Conservation (phyloP, 2,113 vertebrate genomes). For the Coracopsis vasa region DNA sequence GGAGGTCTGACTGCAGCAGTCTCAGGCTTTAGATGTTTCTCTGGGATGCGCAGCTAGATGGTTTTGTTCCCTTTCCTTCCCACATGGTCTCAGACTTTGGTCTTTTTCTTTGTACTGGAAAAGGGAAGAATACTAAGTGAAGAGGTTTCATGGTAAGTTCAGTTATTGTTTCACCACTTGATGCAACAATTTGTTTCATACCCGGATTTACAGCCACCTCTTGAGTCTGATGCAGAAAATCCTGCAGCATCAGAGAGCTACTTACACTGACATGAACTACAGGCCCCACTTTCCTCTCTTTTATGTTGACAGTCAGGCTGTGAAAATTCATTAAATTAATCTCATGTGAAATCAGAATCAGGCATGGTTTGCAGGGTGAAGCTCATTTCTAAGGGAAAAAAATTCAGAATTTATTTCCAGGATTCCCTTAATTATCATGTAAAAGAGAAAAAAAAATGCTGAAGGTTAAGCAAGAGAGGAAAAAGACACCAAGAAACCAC, state of each 20-base stretch:
- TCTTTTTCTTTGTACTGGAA: background rate
- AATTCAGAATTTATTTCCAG: background rate
- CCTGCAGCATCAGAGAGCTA: background rate
- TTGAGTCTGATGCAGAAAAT: background rate
- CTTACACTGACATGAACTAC: background rate
- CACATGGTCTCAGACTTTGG: background rate
- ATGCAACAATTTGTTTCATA: background rate
- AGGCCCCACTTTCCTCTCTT: background rate
- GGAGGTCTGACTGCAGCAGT: conserved; percentile 58
- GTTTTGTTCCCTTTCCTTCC: conserved; percentile 14
- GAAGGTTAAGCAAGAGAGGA: background rate
- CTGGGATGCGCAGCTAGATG: background rate
- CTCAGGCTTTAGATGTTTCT: background rate
- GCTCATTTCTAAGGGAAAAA: background rate
- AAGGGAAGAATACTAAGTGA: background rate
- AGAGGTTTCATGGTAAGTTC: background rate
- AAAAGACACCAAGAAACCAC: background rate
- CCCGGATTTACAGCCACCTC: background rate
- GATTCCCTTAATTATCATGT: background rate
- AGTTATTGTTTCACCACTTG: background rate
- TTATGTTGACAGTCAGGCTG: background rate
- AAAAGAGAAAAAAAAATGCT: background rate
- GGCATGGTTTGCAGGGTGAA: background rate
- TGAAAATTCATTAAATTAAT: background rate
- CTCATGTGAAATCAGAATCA: background rate